Base-by-base conservation (phyloP, 2,888 invertebrate genomes). In the Trachelus troglodyta region DNA sequence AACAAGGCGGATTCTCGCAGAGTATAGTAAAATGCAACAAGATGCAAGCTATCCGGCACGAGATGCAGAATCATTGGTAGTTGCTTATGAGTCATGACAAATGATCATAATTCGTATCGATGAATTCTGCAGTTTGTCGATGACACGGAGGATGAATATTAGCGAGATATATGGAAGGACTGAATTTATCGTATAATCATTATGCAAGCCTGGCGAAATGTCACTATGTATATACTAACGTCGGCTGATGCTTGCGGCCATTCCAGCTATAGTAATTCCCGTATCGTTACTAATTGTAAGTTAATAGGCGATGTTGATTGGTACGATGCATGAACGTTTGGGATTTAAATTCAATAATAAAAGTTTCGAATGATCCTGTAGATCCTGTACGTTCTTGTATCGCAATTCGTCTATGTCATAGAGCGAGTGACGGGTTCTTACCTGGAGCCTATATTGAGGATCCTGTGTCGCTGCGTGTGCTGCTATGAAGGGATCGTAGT, bases 401-500 rank as follows among this genome's bases (percentile, higher is more conserved):
- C 37, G 37, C 4, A 37, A 37, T 37, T 37, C 35, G 11, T 35
- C 1, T 12, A 15, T 1, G 12, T 15, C 37, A 4, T 15, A 15
- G 15, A 37, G 37, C 37, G 1, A 37, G 37, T 15, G 4, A 37
- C 12, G 37, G 37, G 37, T 71, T 87, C 94, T 94, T 94, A 97
- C 97, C 96, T 97, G 97, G 89, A 97, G 94, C 93, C 97, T 96
- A 93, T 97, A 97, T 93, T 96, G 96, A 85, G 96, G 96, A 93
- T 97, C 97, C 89, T 96, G 96, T 87, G 94, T 93, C 79, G 93
- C 93, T 84, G 96, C 96, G 87, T 95, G 95, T 84, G 97, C 97
- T 85, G 97, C 97, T 94, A 98, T 93, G 95, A 98, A 97, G 89
- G 97, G 98, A 94, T 98, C 98, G 94, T 98, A 98, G 94, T 98